Evolutionary conservation across 1,140 invertebrate species (phyloP).

Genomic region (Cyclargus thomasi): DNA sequence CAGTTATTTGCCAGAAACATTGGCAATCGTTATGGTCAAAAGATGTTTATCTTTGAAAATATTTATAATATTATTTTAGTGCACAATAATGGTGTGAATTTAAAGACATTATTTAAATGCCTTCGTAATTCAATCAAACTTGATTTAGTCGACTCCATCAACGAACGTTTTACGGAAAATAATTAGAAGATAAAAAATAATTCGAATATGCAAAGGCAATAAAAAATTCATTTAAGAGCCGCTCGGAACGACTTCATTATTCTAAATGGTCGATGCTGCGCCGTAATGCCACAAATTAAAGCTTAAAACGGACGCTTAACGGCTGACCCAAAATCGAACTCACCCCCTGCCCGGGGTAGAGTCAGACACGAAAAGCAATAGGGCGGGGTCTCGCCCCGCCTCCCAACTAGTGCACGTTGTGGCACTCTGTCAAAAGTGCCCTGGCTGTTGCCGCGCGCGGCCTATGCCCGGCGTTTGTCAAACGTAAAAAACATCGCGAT

Average conservation of each 20-base stretch:
- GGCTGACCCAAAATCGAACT: conserved; percentile 71
- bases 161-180: not conserved
- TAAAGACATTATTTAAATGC: no score
- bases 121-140: no score
- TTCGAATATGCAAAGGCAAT: conserved; percentile 11
- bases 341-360: conserved; percentile 41
- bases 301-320: conserved; percentile 73
- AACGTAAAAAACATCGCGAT: conserved; percentile 30
- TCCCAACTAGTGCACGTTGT: conserved; percentile 42
- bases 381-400: conserved; percentile 65
- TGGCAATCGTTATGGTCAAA: no score
- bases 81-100: no score
- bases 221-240: conserved; percentile 45
- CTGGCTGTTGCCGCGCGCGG: conserved; percentile 50
- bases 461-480: conserved; percentile 31
- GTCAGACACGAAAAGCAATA: conserved; percentile 61
- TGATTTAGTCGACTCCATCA: not conserved
- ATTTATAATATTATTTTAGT: no score
- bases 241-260: conserved; percentile 59
- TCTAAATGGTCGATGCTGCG: conserved; percentile 59
- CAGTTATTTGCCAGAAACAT: no score
- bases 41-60: no score
- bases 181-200: not conserved
- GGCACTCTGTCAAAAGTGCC: conserved; percentile 65
- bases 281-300: conserved; percentile 73